These are phyloP conservation scores for Zelleria hepariella DNA, from an alignment of 2,888 invertebrate genomes.

Conservation along the genomic window DNA sequence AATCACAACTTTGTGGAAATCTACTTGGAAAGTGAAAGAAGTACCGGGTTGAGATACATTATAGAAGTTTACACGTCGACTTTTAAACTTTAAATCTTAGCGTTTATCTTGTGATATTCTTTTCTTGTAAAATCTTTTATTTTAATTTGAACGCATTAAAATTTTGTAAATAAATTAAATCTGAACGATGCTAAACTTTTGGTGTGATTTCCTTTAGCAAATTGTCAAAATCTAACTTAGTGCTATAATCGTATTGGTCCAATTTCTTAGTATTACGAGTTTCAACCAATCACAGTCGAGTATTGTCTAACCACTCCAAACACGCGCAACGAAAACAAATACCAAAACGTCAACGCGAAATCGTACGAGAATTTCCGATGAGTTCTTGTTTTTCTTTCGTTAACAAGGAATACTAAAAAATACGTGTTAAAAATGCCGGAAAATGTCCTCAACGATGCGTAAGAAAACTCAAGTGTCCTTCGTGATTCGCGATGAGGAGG, in stretches of 20 bases:
- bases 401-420: neutral
- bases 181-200: neutral
- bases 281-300: neutral
- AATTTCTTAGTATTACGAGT: neutral
- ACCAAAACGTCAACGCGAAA: neutral
- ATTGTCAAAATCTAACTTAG: neutral
- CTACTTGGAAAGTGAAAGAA: constrained; percentile 28
- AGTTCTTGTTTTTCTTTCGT: constrained; percentile 2
- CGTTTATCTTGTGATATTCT: neutral
- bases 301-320: neutral
- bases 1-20: constrained; percentile 22
- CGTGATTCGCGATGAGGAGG: constrained; percentile 97
- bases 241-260: neutral
- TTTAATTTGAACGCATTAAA: neutral
- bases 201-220: neutral
- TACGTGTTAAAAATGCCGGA: constrained; percentile 45
- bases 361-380: neutral
- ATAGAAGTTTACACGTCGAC: constrained; percentile 4
- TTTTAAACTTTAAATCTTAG: constrained; percentile 5
- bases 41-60: constrained; percentile 24
- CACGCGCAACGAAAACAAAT: neutral
- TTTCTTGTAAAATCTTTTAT: neutral
- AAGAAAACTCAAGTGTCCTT: constrained; percentile 90
- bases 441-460: constrained; percentile 68
- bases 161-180: neutral